These are phyloP conservation scores for Oscheius onirici DNA, from an alignment of 2,888 invertebrate genomes.

Conservation along the genomic window DNA sequence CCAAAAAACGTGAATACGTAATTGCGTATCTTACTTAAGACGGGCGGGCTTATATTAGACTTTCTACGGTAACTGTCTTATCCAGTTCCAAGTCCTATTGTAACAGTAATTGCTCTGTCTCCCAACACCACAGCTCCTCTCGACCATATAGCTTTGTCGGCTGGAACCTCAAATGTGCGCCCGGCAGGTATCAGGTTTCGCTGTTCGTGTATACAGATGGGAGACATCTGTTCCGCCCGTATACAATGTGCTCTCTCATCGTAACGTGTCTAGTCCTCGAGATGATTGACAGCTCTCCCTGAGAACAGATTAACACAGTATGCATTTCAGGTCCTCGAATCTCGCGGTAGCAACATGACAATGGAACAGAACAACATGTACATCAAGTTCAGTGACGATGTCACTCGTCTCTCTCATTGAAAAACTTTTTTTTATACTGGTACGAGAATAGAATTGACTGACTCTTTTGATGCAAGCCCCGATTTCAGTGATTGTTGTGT, in stretches of 20 bases:
- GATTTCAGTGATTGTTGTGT: no score
- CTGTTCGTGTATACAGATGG: slow-evolving; percentile 34
- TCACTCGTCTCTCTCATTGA: slow-evolving; percentile 13
- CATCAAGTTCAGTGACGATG: slow-evolving; percentile 9
- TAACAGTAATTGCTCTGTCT: no score
- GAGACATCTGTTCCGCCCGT: slow-evolving; percentile 31
- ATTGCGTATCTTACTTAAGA: no score
- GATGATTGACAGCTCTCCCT: slow-evolving; percentile 4
- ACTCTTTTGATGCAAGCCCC: no score
- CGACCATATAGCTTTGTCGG: background rate
- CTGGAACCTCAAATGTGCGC: slow-evolving; percentile 2
- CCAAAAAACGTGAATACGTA: no score
- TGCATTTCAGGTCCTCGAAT: slow-evolving; percentile 4
- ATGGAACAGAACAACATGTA: background rate
- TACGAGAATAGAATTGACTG: no score
- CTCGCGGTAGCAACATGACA: background rate
- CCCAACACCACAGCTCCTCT: no score
- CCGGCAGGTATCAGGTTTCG: slow-evolving; percentile 4
- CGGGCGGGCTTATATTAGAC: no score
- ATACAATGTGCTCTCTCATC: slow-evolving; percentile 21
- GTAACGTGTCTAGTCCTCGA: slow-evolving; percentile 13
- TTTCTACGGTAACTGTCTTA: no score
- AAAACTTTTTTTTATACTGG: no score
- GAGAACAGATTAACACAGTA: background rate
- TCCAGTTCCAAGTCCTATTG: no score